These are phyloP conservation scores for Siderastrea radians DNA, from an alignment of 92 coral and sea anemone genomes.

Conservation along the genomic window DNA sequence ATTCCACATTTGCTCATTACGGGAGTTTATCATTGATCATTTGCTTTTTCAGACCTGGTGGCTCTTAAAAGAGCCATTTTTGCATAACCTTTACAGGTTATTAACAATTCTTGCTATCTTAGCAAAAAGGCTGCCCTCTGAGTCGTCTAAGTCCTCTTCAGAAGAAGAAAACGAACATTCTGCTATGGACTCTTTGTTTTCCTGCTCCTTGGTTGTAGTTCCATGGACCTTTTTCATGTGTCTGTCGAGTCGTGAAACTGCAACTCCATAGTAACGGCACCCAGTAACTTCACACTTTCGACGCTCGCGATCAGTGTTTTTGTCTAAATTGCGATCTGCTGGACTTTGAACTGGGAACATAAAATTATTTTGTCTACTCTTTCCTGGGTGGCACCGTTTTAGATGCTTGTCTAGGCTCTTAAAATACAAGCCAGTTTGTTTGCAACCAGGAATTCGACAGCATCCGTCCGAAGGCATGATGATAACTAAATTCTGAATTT, in stretches of 20 bases:
- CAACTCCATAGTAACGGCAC: too few species aligned
- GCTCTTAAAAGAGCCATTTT: constrained; percentile 9
- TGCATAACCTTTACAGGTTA: not conserved
- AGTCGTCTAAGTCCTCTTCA: not conserved
- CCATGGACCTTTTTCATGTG: too few species aligned
- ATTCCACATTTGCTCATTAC: too few species aligned
- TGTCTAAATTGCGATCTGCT: not conserved
- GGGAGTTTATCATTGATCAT: not conserved
- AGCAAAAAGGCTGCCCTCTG: not conserved
- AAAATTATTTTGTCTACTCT: constrained; percentile 2
- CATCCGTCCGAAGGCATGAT: constrained; percentile 4
- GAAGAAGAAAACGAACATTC: not conserved
- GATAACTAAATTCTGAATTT: not conserved
- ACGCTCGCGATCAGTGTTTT: not conserved
- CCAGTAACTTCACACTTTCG: not conserved
- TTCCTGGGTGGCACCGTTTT: constrained; percentile 5
- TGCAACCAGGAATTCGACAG: constrained; percentile 9
- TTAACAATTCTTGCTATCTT: not conserved
- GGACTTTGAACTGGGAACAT: not conserved
- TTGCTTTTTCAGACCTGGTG: constrained; percentile 1
- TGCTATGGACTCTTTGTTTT: not conserved
- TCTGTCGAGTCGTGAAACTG: too few species aligned
- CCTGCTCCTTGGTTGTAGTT: not conserved
- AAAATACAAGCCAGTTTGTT: not conserved
- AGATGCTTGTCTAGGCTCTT: constrained; percentile 4